These are phyloP conservation scores for Pitta sordida DNA, from an alignment of 2,113 vertebrate genomes.

Conservation along the genomic window DNA sequence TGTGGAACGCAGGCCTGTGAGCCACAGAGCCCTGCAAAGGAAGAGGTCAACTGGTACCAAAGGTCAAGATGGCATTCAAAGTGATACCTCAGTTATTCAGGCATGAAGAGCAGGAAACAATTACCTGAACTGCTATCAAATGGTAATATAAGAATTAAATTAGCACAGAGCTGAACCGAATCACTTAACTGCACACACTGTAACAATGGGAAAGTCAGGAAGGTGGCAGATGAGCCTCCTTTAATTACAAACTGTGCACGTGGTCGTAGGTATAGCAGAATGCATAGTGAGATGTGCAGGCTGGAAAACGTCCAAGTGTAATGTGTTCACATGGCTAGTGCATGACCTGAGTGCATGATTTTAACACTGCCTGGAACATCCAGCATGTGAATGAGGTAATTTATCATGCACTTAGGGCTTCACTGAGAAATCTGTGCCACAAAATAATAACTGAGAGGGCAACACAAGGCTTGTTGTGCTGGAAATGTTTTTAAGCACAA, in stretches of 20 bases:
- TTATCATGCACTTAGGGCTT: background rate
- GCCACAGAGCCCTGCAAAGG: background rate
- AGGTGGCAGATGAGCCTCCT: background rate
- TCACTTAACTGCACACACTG: rapidly evolving
- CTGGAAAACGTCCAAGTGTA: background rate
- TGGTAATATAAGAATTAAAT: background rate
- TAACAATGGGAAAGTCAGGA: background rate
- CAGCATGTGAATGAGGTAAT: background rate
- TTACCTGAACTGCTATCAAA: background rate
- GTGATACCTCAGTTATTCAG: background rate
- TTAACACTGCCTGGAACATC: background rate
- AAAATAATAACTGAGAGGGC: background rate
- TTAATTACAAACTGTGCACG: background rate
- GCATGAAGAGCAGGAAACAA: background rate
- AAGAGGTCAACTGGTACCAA: background rate
- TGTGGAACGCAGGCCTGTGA: background rate
- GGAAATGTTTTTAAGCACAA: background rate
- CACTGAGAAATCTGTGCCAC: background rate
- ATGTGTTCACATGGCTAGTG: background rate
- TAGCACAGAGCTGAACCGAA: background rate
- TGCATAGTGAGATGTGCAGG: background rate
- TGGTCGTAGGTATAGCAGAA: background rate
- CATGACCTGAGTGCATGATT: background rate
- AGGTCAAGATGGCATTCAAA: background rate
- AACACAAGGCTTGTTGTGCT: background rate